These are phyloP conservation scores for Colletes collaris DNA, from an alignment of 2,888 invertebrate species.

Conservation along the genomic window DNA sequence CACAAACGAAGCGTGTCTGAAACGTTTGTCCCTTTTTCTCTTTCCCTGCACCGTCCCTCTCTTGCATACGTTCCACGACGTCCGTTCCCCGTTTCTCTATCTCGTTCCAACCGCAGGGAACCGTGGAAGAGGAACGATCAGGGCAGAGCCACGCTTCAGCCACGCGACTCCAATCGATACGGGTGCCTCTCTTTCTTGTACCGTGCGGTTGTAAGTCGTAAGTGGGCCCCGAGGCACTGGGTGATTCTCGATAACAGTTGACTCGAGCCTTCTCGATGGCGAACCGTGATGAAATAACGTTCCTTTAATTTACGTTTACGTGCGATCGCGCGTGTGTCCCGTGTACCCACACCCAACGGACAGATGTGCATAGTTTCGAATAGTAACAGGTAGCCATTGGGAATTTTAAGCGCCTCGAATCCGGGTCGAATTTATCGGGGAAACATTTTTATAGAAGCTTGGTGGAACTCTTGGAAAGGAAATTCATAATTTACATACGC, in stretches of 20 bases:
- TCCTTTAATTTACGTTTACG: conserved; percentile 26
- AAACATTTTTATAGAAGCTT: too few relatives aligned
- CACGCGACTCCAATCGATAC: conserved; percentile 76
- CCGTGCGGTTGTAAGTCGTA: conserved; percentile 52
- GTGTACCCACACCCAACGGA: not conserved
- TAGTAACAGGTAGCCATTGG: too few relatives aligned
- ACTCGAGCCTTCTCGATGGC: conserved; percentile 37
- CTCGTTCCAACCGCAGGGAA: conserved; percentile 33
- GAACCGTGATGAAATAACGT: conserved; percentile 52
- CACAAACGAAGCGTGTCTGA: conserved; percentile 66
- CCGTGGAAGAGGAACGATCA: conserved; percentile 57
- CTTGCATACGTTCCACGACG: too few relatives aligned
- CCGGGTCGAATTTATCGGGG: too few relatives aligned
- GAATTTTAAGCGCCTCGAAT: too few relatives aligned
- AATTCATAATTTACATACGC: too few relatives aligned
- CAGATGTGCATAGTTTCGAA: not conserved
- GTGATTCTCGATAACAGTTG: conserved; percentile 57
- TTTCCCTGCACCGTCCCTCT: not conserved
- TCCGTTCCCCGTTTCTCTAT: not conserved
- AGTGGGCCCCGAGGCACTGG: conserved; percentile 56
- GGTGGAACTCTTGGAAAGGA: too few relatives aligned
- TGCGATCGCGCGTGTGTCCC: conserved; percentile 16
- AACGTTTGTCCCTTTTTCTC: conserved; percentile 45
- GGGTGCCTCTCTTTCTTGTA: conserved; percentile 52
- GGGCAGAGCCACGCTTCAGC: conserved; percentile 76